These are phyloP conservation scores for Lateolabrax maculatus DNA, from an alignment of 2,797 vertebrate species.

Conservation along the genomic window DNA sequence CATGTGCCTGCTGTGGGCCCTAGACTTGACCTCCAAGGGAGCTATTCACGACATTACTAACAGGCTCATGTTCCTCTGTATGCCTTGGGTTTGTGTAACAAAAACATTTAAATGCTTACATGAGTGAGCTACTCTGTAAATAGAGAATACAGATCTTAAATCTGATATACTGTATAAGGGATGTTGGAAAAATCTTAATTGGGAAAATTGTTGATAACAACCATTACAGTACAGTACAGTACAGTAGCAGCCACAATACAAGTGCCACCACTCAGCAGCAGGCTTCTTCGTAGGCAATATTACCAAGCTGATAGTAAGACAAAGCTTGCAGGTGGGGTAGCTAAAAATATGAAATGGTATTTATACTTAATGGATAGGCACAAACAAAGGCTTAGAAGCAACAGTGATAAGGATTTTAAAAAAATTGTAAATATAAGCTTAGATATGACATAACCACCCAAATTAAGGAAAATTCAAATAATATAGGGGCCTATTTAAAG, in stretches of 20 bases:
- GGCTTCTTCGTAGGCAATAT: too few relatives aligned
- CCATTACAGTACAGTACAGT: too few relatives aligned
- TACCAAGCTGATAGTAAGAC: neutral
- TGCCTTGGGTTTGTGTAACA: slow-evolving; percentile 28
- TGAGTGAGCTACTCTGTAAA: neutral
- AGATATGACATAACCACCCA: too few relatives aligned
- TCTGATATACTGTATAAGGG: neutral
- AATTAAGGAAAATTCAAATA: too few relatives aligned
- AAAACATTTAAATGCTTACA: slow-evolving; percentile 40
- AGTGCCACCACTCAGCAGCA: neutral
- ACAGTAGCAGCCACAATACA: too few relatives aligned
- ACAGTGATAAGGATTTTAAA: too few relatives aligned
- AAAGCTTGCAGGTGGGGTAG: neutral
- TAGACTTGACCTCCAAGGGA: slow-evolving; percentile 69
- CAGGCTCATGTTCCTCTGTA: slow-evolving; percentile 50
- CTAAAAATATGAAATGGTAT: neutral
- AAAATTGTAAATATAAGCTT: too few relatives aligned
- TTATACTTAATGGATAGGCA: neutral
- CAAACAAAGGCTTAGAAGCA: neutral
- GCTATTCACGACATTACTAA: slow-evolving; percentile 46
- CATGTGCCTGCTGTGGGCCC: slow-evolving; percentile 44
- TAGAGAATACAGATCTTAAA: neutral
- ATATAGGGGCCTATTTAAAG: too few relatives aligned
- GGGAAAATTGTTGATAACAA: neutral
- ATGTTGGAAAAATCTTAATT: neutral